Conservation (phyloP, 2,888 invertebrate species). For the Drosophila pseudotakahashii region DNA sequence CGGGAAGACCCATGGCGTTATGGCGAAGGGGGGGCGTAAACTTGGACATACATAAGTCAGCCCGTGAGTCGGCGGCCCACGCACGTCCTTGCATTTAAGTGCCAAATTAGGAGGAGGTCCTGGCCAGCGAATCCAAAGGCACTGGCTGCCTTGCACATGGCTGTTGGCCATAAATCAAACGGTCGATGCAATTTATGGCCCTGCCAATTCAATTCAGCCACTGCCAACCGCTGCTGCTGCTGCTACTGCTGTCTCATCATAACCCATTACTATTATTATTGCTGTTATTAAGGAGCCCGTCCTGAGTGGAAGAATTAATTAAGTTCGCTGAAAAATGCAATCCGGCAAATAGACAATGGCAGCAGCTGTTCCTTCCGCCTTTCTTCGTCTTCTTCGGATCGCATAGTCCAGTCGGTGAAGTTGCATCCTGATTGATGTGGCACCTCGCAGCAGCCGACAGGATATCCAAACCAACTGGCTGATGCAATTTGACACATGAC, state of each 20-base stretch:
- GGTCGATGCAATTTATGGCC: conserved; percentile 63
- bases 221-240: conserved; percentile 21
- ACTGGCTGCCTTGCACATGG: conserved; percentile 48
- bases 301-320: conserved; percentile 58
- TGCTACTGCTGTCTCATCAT: conserved; percentile 50
- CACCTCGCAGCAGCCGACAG: conserved; percentile 48
- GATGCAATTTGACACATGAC: conserved; percentile 48
- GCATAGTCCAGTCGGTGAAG: conserved; percentile 14
- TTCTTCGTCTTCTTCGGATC: background rate
- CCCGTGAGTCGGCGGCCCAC: conserved; percentile 52
- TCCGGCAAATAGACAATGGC: conserved; percentile 37
- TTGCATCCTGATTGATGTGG: conserved; percentile 58
- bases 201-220: conserved; percentile 56
- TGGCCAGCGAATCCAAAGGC: conserved; percentile 23
- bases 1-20: background rate
- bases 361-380: conserved; percentile 22
- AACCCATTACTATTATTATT: conserved; percentile 41
- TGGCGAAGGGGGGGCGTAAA: background rate
- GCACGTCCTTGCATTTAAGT: conserved; percentile 79
- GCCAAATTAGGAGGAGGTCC: conserved; percentile 67
- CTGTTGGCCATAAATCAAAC: conserved; percentile 60
- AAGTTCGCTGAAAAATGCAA: conserved; percentile 50
- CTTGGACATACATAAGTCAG: conserved; percentile 45
- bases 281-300: conserved; percentile 30
- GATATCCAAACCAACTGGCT: conserved; percentile 14